These are phyloP conservation scores for Scatophagus argus DNA, from an alignment of 2,113 vertebrate genomes.

Conservation along the genomic window DNA sequence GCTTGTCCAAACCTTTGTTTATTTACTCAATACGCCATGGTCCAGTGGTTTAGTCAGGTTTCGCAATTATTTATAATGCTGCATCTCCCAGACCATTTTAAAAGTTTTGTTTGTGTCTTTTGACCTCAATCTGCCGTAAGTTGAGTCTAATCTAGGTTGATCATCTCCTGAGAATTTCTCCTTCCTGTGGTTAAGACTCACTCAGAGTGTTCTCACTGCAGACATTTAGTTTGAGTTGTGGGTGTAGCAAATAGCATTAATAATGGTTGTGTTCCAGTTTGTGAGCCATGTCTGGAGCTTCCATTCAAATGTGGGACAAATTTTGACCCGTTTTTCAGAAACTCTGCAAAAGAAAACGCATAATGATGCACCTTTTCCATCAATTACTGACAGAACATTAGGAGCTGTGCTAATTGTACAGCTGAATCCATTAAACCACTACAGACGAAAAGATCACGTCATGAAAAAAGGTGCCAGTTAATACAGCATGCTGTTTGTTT, in stretches of 20 bases:
- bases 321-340: background rate
- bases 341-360: background rate
- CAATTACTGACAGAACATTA: no score
- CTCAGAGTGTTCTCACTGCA: background rate
- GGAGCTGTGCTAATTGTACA: no score
- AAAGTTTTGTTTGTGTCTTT: slow-evolving; percentile 11
- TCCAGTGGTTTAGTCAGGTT: slow-evolving; percentile 6
- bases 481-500: no score
- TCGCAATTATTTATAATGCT: slow-evolving; percentile 28
- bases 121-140: slow-evolving; percentile 19
- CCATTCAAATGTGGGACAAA: background rate
- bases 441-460: no score
- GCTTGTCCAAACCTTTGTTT: slow-evolving; percentile 32
- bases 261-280: background rate
- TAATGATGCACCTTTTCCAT: background rate
- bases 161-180: slow-evolving; percentile 27
- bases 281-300: background rate
- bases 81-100: slow-evolving; percentile 13
- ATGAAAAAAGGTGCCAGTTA: no score
- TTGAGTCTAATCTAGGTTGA: slow-evolving; percentile 25
- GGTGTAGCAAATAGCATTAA: background rate
- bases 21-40: slow-evolving; percentile 7
- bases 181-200: background rate
- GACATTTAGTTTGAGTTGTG: background rate
- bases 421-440: no score